Evolutionary conservation across 2,888 invertebrate species (phyloP).

Genomic region (Macrophya annulata): DNA sequence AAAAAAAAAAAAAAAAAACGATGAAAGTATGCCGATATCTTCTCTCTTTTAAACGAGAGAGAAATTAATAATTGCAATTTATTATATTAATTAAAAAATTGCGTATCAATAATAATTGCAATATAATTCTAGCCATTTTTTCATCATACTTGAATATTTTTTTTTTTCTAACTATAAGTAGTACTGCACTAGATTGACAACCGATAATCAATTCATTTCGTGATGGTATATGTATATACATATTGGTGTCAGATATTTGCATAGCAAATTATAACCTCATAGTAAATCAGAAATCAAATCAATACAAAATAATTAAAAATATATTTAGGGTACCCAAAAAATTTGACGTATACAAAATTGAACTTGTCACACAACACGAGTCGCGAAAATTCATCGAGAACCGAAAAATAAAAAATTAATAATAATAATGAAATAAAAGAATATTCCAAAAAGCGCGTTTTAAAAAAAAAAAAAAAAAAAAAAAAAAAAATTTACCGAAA

Average conservation of each 20-base stretch:
- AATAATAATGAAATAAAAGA: no score
- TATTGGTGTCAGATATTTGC: neutral
- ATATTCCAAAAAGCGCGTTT: no score
- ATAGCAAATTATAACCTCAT: constrained; percentile 26
- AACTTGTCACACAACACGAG: no score
- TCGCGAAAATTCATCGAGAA: neutral
- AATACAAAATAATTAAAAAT: constrained; percentile 1
- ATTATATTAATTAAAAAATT: neutral
- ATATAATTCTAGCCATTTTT: neutral
- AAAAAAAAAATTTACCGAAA: neutral
- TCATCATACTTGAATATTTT: constrained; percentile 5
- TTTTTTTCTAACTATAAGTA: neutral
- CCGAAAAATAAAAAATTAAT: no score
- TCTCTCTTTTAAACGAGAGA: neutral
- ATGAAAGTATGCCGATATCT: neutral
- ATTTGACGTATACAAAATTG: no score
- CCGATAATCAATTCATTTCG: constrained; percentile 18
- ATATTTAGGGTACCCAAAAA: no score
- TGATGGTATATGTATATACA: neutral
- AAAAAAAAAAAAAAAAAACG: neutral
- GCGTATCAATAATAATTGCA: neutral
- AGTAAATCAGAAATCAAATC: constrained; percentile 18
- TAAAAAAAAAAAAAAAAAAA: neutral
- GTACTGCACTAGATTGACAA: neutral
- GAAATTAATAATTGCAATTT: constrained; percentile 22